A percentile compares a stretch with the other conserved stretches of the same genome.
Evolutionary conservation across 2,113 vertebrate genomes (phyloP).

Genomic region (Malurus melanocephalus): DNA sequence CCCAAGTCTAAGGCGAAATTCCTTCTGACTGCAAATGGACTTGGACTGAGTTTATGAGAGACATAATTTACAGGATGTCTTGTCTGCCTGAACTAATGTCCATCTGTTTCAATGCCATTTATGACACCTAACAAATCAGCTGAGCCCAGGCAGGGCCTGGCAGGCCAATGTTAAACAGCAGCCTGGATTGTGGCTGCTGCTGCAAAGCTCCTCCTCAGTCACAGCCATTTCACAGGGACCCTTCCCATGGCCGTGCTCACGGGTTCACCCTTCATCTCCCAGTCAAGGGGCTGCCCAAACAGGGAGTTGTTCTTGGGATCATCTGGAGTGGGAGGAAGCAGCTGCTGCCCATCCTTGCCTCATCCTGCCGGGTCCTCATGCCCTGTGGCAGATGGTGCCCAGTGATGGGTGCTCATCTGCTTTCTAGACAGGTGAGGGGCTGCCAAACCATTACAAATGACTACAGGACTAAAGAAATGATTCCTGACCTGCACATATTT

Average conservation of each 20-base stretch:
- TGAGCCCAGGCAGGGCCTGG: not conserved
- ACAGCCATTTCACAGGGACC: not conserved
- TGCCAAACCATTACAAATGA: not conserved
- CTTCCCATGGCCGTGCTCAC: not conserved
- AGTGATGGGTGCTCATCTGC: not conserved
- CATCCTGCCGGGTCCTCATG: rapidly evolving
- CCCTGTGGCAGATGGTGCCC: not conserved
- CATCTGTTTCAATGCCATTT: constrained; percentile 2
- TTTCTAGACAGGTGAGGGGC: not conserved
- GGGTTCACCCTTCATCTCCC: not conserved
- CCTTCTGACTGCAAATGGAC: not conserved
- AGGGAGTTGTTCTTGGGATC: not conserved
- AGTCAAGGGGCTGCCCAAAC: rapidly evolving
- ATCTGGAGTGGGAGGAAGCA: not conserved
- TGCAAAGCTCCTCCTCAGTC: not conserved
- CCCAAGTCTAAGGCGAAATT: not conserved
- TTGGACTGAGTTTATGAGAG: not conserved
- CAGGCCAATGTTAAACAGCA: not conserved
- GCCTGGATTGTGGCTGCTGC: too few relatives aligned
- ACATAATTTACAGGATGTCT: constrained; percentile 5
- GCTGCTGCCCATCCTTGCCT: not conserved
- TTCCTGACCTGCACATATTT: not conserved
- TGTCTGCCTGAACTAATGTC: constrained; percentile 15
- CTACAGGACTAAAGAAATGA: not conserved
- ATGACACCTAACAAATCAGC: not conserved